A percentile compares a stretch with the other conserved stretches of the same genome.
These are phyloP conservation scores for Aplochiton taeniatus DNA, from an alignment of 2,797 vertebrate species.

Conservation along the genomic window DNA sequence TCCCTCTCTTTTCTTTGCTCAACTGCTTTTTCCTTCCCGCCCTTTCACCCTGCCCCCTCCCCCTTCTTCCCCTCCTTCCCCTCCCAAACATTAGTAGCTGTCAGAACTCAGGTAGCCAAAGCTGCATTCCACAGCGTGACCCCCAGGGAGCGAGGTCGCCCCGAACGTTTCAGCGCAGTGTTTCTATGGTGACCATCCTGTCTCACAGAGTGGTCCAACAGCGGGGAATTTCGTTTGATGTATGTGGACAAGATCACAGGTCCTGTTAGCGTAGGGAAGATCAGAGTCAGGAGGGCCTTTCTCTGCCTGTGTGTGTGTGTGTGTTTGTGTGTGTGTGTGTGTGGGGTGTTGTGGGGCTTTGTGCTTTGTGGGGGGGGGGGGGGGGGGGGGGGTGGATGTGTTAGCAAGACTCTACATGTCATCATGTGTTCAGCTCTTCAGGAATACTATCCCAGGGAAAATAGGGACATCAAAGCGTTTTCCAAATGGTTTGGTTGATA, in stretches of 20 bases:
- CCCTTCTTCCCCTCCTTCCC: conserved; percentile 15
- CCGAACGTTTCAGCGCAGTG: conserved; percentile 51
- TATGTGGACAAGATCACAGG: too few relatives aligned
- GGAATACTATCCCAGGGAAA: too few relatives aligned
- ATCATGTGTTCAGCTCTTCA: too few relatives aligned
- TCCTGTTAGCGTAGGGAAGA: too few relatives aligned
- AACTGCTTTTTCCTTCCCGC: conserved; percentile 9
- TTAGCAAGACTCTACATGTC: conserved; percentile 21
- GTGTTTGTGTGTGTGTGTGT: neutral
- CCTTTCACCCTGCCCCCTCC: conserved; percentile 4
- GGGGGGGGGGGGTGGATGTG: conserved; percentile 9
- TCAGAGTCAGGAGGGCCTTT: conserved; percentile 41
- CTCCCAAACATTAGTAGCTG: neutral
- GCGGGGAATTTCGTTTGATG: too few relatives aligned
- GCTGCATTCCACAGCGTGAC: conserved; percentile 64
- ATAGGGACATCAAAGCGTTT: conserved; percentile 65
- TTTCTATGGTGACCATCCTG: conserved; percentile 54
- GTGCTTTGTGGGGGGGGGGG: conserved; percentile 3
- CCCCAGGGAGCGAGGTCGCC: conserved; percentile 38
- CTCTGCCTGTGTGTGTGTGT: neutral
- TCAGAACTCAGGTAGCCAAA: conserved; percentile 60
- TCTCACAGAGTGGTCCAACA: conserved; percentile 19
- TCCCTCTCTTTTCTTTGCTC: neutral
- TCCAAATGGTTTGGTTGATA: conserved; percentile 38
- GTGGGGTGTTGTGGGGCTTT: conserved; percentile 7